A percentile compares a stretch with the other conserved stretches of the same genome.
Evolutionary conservation across 1,140 invertebrate genomes (phyloP).

Genomic region (Drosophila bocqueti): DNA sequence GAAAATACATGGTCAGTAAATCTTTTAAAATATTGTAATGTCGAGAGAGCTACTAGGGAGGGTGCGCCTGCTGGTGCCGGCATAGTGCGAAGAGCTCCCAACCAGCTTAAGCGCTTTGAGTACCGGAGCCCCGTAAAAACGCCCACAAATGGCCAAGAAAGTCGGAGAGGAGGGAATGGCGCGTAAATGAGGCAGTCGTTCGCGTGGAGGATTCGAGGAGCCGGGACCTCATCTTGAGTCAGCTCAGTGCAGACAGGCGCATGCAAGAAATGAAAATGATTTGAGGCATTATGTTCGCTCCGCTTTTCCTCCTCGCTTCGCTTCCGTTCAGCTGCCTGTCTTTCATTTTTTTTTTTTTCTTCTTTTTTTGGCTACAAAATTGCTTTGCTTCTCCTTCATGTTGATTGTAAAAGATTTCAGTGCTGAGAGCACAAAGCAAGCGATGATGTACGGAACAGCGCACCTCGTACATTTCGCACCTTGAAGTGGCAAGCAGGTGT

Average conservation of each 20-base stretch:
- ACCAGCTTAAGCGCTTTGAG: slow-evolving; percentile 67
- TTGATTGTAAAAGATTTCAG: slow-evolving; percentile 76
- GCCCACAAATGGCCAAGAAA: slow-evolving; percentile 43
- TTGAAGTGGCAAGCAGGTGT: slow-evolving; percentile 56
- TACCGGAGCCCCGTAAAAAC: slow-evolving; percentile 63
- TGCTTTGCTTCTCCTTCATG: slow-evolving; percentile 48
- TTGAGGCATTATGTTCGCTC: slow-evolving; percentile 73
- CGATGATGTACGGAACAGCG: slow-evolving; percentile 69
- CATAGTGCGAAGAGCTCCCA: slow-evolving; percentile 21
- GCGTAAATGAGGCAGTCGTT: slow-evolving; percentile 40
- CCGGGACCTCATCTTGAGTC: slow-evolving; percentile 31
- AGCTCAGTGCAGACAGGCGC: slow-evolving; percentile 63
- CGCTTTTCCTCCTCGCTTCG: slow-evolving; percentile 16
- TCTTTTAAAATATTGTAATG: slow-evolving; percentile 82
- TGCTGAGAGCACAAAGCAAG: slow-evolving; percentile 70
- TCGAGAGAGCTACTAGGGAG: slow-evolving; percentile 10
- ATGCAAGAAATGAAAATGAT: slow-evolving; percentile 79
- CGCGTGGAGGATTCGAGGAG: slow-evolving; percentile 10
- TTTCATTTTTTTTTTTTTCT: background rate
- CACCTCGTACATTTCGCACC: slow-evolving; percentile 69
- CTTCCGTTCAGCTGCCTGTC: slow-evolving; percentile 34
- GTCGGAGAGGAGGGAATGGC: slow-evolving; percentile 20
- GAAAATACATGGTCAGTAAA: slow-evolving; percentile 75
- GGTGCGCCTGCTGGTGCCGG: slow-evolving; percentile 1
- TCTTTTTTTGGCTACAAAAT: slow-evolving; percentile 59